Base-by-base conservation (phyloP, 35 echinoderm and acorn worm genomes). In the Lytechinus pictus region DNA sequence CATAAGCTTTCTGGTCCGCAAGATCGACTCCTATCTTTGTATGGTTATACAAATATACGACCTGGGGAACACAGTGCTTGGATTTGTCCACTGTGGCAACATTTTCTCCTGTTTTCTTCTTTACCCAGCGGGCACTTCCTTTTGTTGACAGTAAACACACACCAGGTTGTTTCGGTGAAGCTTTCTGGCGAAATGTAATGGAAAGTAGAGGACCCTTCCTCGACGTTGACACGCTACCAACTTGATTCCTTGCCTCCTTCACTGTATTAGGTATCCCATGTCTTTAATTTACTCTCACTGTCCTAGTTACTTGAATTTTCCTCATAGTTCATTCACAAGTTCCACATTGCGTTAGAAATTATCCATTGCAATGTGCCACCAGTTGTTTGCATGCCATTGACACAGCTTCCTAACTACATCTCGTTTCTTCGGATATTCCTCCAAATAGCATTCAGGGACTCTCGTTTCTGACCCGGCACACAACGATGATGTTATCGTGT, bases 251-350 rank as follows among this genome's bases (percentile, higher is more conserved):
- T 91, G 89, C 89, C 1, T 44, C 11, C 89, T 91, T 91, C 11
- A 91, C 1, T 19, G 89, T 12, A 12, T 1, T 29, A 27, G 89
- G 1, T 12, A 91, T 91, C 11, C 89, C 89, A 12, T 11, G 16
- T 27, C 16, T 91, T 91, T 29, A n/a, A 29, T 91, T 91, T 91
- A n/a, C 33, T 44, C 89, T 91, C n/a, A n/a, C n/a, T n/a, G n/a
- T n/a, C n/a, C n/a, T n/a, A n/a, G n/a, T n/a, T 91, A 91, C 89
- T 91, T 91, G 89, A 91, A n/a, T 91, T 91, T 91, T 44, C 16
- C 19, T 86, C 24, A 27, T 95, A 95, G 2, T 28, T 95, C 27
- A 53, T 29, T 66, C 56, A 95, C 79, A 4, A 95, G 61, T 86
- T 71, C 86, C 28, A 79, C 55, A 66, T 58, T 27, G 54, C 4